Base-by-base conservation (phyloP, 2,888 invertebrate genomes). In the Byasa hedistus region DNA sequence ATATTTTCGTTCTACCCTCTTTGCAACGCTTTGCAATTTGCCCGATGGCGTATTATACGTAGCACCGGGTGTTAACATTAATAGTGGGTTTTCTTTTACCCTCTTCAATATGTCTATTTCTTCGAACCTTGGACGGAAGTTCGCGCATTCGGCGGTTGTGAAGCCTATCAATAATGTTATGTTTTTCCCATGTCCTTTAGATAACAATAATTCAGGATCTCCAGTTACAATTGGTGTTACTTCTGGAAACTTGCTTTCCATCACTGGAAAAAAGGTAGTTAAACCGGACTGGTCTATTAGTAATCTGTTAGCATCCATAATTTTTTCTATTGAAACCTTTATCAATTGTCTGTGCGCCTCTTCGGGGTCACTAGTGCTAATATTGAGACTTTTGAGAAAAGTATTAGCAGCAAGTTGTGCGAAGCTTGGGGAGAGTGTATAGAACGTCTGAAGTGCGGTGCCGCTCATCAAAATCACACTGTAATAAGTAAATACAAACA, bases 401-500 rank as follows among this genome's bases (percentile, higher is more conserved):
- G 76, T 55, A 15, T 73, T 74, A 12, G 81, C 75, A 2, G 81
- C 69, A 8, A 71, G 71, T 67, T 84, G 74, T 1, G 87, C 84
- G 69, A 75, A 86, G 1, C 61, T 52, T 3, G 89, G 87, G 1
- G 85, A 84, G 0, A 81, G 64, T 52, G 83, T 86, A 71, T 74
- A 84, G 72, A 85, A 86, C 12, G 78, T 74, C 0, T 81, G 77
- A 22, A 76, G 75, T 0, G 79, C 85, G 7, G 80, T 80, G 22
- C 91, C 87, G 71, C 91, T 89, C 86, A 90, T 84, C 56, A 86
- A 27, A 61, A 88, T 81, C 0, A 77, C 82, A 65, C 91, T 91
- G 84, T 24, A 87, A 86, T 56, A 23, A 15, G 39, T 23, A 59
- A 39, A 36, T 59, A 8, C 17, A 52, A n/a, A 52, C 1, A 52